phyloP scores from a whole-genome alignment of 2,113 vertebrate species.

The Pao palembangensis region DNA sequence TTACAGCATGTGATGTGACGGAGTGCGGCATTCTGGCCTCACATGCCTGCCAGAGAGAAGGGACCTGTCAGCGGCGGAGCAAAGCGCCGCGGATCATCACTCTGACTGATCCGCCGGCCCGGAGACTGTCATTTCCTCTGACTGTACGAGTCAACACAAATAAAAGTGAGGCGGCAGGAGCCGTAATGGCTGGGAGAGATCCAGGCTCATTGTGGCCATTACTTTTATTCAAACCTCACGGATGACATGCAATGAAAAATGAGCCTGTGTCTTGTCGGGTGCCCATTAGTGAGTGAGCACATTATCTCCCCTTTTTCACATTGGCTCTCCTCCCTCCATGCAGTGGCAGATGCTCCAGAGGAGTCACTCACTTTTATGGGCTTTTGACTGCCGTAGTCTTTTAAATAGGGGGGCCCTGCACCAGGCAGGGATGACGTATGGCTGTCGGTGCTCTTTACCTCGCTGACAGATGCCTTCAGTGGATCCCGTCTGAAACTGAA shows the following conservation, averaged over 20 bases:
- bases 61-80: slow-evolving; percentile 91
- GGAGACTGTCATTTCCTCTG: slow-evolving; percentile 92
- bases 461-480: slow-evolving; percentile 69
- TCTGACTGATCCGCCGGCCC: slow-evolving; percentile 88
- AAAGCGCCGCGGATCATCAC: slow-evolving; percentile 90
- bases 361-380: slow-evolving; percentile 80
- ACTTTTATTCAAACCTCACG: slow-evolving; percentile 96
- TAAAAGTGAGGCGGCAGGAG: slow-evolving; percentile 95
- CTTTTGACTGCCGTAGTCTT: slow-evolving; percentile 75
- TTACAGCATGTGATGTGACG: slow-evolving; percentile 93
- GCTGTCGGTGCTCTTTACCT: slow-evolving; percentile 64
- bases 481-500: slow-evolving; percentile 58
- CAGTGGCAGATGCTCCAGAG: slow-evolving; percentile 80
- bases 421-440: slow-evolving; percentile 67
- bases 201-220: slow-evolving; percentile 90
- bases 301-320: slow-evolving; percentile 96
- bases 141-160: slow-evolving; percentile 99
- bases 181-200: slow-evolving; percentile 91
- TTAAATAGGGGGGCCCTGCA: slow-evolving; percentile 68
- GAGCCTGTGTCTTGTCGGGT: slow-evolving; percentile 96
- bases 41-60: slow-evolving; percentile 83
- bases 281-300: slow-evolving; percentile 98
- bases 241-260: slow-evolving; percentile 99
- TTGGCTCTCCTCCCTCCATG: slow-evolving; percentile 79
- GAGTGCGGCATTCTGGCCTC: slow-evolving; percentile 84